Evolutionary conservation across 2,797 vertebrate species (phyloP).

Genomic region (Clarias pachynema): DNA sequence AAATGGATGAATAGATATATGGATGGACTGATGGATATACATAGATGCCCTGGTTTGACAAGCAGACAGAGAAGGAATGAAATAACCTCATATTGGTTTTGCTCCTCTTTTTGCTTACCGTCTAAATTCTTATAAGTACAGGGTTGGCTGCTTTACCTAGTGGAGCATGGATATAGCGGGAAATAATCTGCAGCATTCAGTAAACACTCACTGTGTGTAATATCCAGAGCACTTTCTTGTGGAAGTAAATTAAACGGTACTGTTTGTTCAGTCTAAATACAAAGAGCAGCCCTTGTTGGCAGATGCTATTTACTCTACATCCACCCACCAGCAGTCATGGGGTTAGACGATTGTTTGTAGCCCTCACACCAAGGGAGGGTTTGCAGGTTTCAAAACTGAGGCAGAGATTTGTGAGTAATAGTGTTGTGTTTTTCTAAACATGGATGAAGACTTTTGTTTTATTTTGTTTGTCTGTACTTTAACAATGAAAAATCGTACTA

Average conservation of each 20-base stretch:
- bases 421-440: neutral
- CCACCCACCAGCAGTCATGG: conserved; percentile 17
- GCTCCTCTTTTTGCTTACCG: neutral
- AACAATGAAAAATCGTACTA: neutral
- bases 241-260: conserved; percentile 26
- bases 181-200: neutral
- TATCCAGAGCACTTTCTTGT: conserved; percentile 10
- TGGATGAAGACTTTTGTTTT: neutral
- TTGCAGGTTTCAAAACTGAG: neutral
- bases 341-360: conserved; percentile 9
- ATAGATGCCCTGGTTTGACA: neutral
- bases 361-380: neutral
- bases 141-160: neutral
- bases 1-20: neutral
- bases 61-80: neutral
- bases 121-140: neutral
- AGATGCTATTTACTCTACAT: conserved; percentile 14
- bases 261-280: conserved; percentile 21
- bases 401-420: neutral
- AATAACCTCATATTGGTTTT: neutral
- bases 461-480: neutral
- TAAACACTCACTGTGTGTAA: neutral
- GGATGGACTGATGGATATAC: neutral
- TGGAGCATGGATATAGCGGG: neutral
- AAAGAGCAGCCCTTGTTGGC: conserved; percentile 27